Evolutionary conservation across 2,113 vertebrate genomes (phyloP).

Genomic region (Myiozetetes cayanensis): DNA sequence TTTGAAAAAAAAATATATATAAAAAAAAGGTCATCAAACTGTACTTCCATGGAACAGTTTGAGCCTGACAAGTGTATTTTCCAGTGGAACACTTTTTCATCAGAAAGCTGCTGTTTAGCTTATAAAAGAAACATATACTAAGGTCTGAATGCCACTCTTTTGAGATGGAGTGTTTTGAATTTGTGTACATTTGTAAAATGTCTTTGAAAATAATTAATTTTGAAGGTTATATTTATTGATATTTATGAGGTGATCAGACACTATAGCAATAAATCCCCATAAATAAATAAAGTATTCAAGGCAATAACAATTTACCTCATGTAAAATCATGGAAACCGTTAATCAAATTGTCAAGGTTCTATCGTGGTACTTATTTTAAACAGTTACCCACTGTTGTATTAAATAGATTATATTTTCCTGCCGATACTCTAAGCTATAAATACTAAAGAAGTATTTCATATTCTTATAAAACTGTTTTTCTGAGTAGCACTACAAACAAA

Average conservation of each 20-base stretch:
- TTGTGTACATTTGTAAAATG: not conserved
- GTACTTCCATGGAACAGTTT: constrained; percentile 11
- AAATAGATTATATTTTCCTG: constrained; percentile 1
- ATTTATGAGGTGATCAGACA: not conserved
- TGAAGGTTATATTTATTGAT: not conserved
- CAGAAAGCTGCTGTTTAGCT: constrained; percentile 34
- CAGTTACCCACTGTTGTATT: not conserved
- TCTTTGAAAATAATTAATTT: not conserved
- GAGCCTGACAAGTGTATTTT: constrained; percentile 52
- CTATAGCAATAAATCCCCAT: not conserved
- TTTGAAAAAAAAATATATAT: not conserved
- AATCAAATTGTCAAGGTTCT: not conserved
- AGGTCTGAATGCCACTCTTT: not conserved
- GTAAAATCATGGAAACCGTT: not conserved
- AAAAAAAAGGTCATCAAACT: not conserved
- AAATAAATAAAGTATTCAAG: not conserved
- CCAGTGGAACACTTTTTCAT: constrained; percentile 21
- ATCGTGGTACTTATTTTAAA: not conserved
- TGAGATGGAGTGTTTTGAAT: not conserved
- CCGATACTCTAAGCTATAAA: constrained; percentile 4
- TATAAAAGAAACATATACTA: constrained; percentile 19
- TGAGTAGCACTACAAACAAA: not conserved
- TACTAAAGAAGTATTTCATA: not conserved
- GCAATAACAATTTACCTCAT: not conserved
- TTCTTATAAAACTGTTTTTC: constrained; percentile 10